Conservation (phyloP, 2,888 invertebrate genomes). For the Idaea aversata region DNA sequence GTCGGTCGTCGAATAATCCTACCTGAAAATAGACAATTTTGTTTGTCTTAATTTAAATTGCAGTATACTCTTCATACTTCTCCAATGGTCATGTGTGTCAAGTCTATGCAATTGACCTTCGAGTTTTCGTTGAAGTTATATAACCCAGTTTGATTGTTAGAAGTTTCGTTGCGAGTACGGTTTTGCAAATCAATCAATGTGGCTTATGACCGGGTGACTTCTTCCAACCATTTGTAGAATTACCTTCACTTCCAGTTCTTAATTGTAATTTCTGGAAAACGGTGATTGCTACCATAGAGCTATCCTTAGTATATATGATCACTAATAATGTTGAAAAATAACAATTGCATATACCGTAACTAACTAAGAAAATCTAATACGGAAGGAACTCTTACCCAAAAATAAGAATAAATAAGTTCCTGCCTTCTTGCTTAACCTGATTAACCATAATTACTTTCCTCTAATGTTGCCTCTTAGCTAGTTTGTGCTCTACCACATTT, state of each 20-base stretch:
- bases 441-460: too few relatives aligned
- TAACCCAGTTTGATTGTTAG: neutral
- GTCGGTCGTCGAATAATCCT: slow-evolving; percentile 61
- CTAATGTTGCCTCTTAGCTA: too few relatives aligned
- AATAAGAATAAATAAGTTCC: too few relatives aligned
- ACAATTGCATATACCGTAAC: too few relatives aligned
- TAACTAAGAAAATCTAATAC: too few relatives aligned
- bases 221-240: neutral
- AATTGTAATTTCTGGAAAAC: neutral
- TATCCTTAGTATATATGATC: neutral
- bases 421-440: too few relatives aligned
- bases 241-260: neutral
- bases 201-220: neutral
- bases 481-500: too few relatives aligned
- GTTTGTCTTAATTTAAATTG: slow-evolving; percentile 15
- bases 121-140: neutral
- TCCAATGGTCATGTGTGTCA: neutral
- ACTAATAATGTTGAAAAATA: neutral
- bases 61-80: neutral
- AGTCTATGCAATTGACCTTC: neutral
- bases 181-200: neutral
- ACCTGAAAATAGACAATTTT: slow-evolving; percentile 47
- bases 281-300: neutral
- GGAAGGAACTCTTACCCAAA: too few relatives aligned
- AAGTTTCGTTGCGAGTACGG: neutral